Conservation (phyloP, 2,113 vertebrate genomes). For the Todiramphus saurophagus region DNA sequence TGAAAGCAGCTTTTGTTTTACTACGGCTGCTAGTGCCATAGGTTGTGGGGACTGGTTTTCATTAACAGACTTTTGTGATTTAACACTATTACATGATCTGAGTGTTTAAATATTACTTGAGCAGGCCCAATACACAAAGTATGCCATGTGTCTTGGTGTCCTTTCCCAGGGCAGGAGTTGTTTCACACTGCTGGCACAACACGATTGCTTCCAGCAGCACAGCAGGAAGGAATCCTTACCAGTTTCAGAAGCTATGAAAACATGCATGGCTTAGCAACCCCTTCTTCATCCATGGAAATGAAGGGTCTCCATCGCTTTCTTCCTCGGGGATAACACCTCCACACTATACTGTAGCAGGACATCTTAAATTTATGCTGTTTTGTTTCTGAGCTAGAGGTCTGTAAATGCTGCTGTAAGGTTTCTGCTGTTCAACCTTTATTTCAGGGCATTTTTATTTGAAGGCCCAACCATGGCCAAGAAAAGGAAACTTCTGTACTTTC, state of each 20-base stretch:
- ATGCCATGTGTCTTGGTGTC: neutral
- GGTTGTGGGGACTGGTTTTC: conserved; percentile 43
- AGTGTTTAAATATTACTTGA: neutral
- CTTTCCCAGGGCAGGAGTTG: neutral
- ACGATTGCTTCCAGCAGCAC: neutral
- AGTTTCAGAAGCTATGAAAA: neutral
- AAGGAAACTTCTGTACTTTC: conserved; percentile 21
- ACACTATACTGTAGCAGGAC: neutral
- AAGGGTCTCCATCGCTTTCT: neutral
- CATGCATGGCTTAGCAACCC: neutral
- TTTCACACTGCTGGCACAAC: neutral
- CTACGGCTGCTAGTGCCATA: neutral
- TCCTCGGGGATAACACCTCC: neutral
- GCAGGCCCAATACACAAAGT: neutral
- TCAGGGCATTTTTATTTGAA: conserved; percentile 45
- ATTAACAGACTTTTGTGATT: conserved; percentile 54
- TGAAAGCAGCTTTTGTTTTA: conserved; percentile 65
- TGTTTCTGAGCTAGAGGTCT: neutral
- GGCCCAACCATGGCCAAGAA: neutral
- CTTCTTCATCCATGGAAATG: neutral
- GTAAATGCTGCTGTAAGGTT: neutral
- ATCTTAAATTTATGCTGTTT: neutral
- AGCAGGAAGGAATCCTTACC: neutral
- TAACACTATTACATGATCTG: conserved; percentile 40
- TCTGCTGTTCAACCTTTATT: neutral